Conservation (phyloP, 2,888 invertebrate genomes). For the Gari tellinella region DNA sequence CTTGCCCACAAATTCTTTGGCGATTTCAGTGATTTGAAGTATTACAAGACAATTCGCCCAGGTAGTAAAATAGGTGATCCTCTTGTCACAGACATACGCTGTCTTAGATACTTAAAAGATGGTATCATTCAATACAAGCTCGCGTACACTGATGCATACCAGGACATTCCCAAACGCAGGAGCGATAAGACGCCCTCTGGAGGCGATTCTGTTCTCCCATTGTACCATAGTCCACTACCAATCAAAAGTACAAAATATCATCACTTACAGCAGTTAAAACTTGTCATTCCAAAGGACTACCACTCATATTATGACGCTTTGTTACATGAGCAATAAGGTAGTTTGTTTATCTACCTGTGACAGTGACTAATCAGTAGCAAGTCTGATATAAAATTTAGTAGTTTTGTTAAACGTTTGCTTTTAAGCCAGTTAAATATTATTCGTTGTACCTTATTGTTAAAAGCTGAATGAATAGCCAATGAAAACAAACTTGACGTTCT, state of each 20-base stretch:
- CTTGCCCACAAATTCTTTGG: too few relatives aligned
- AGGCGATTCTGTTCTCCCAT: not conserved
- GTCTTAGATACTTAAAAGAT: not conserved
- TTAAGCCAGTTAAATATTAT: too few relatives aligned
- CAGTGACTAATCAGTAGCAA: too few relatives aligned
- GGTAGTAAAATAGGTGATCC: constrained; percentile 30
- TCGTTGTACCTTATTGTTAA: too few relatives aligned
- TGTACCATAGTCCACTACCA: not conserved
- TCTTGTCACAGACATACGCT: constrained; percentile 37
- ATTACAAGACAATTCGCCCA: constrained; percentile 41
- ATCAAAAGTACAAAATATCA: constrained; percentile 10
- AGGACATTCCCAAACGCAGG: not conserved
- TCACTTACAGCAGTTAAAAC: constrained; percentile 11
- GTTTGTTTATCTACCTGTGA: too few relatives aligned
- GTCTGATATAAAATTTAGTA: too few relatives aligned
- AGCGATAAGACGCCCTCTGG: not conserved
- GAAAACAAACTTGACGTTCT: too few relatives aligned
- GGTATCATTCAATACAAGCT: not conserved
- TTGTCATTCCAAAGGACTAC: constrained; percentile 6
- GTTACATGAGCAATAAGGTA: too few relatives aligned
- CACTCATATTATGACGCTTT: too few relatives aligned
- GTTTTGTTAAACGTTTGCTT: too few relatives aligned
- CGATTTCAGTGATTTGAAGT: constrained; percentile 19
- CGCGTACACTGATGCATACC: not conserved
- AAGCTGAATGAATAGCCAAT: too few relatives aligned